Conservation (phyloP, 37 sponge, comb jelly and placozoan genomes). For the Oopsacas minuta region DNA sequence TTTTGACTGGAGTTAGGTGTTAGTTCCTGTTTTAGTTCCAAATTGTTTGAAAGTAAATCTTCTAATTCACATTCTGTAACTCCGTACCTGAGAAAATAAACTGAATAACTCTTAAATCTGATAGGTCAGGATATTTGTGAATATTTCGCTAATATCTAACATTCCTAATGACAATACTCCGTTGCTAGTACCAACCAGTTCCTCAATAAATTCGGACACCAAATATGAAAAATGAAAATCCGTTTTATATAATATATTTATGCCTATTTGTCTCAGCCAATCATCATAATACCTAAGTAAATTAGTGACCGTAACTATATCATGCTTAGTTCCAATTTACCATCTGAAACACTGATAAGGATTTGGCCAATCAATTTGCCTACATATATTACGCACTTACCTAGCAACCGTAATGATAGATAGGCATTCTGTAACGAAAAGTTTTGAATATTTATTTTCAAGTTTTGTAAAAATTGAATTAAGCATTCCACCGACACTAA, state of each 20-base stretch:
- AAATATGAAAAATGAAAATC: no score
- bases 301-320: background rate
- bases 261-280: background rate
- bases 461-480: background rate
- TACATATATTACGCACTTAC: background rate
- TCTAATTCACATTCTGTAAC: background rate
- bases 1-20: background rate
- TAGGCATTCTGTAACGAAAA: background rate
- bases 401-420: constrained; percentile 15
- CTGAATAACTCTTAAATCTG: no score
- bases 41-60: background rate
- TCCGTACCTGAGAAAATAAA: background rate
- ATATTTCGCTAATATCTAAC: no score
- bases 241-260: background rate
- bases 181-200: no score
- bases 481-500: background rate
- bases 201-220: no score
- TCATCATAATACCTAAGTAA: no score
- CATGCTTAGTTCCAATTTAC: constrained; percentile 8
- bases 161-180: no score
- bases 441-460: background rate
- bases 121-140: no score
- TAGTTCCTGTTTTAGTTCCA: background rate
- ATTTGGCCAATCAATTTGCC: background rate
- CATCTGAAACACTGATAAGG: background rate